Base-by-base conservation (phyloP, 2,888 invertebrate genomes). In the Nipponacmea schrenckii region DNA sequence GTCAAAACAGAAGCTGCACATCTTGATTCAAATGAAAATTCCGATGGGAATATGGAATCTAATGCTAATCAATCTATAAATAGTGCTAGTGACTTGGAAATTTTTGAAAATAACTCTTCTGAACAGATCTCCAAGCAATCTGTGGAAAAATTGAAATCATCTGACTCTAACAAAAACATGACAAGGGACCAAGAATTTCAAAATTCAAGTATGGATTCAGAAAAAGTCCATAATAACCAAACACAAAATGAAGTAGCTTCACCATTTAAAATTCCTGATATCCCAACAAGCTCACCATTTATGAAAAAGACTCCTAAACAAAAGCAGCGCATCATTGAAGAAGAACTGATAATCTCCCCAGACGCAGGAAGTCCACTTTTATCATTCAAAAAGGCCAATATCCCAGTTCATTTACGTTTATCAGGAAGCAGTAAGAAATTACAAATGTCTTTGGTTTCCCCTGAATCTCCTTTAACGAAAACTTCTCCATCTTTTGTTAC, bases 311-410 rank as follows among this genome's bases (percentile, higher is more conserved):
- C 62, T 20, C 69, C 69, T 3, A 26, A 67, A 48, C 64, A 71
- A 50, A 39, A 48, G 14, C 31, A 39, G 27, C 73, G 65, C 44
- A 69, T 80, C 10, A 67, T 79, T 27, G 73, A 79, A 56, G 80
- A 81, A 62, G 80, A 82, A 68, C 64, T 83, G 0, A 66, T 81
- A 39, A 81, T 81, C 62, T 83, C 83, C 8, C 82, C 83, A 0
- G 82, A 81, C 69, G 70, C 77, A 20, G 67, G 66, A n/a, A 73
- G 79, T 26, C 83, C 83, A 14, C 56, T 84, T 17, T 71, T 83
- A 45, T 70, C 68, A 44, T 78, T 70, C 0, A 64, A 73, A 7
- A 74, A 75, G 24, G 62, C 66, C 27, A n/a, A 14, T 14, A 68
- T 26, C 24, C 24, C 62, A 12, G 20, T n/a, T 17, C 45, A 50